Conservation (phyloP, 1,140 invertebrate species). For the Meloidogyne hapla region DNA sequence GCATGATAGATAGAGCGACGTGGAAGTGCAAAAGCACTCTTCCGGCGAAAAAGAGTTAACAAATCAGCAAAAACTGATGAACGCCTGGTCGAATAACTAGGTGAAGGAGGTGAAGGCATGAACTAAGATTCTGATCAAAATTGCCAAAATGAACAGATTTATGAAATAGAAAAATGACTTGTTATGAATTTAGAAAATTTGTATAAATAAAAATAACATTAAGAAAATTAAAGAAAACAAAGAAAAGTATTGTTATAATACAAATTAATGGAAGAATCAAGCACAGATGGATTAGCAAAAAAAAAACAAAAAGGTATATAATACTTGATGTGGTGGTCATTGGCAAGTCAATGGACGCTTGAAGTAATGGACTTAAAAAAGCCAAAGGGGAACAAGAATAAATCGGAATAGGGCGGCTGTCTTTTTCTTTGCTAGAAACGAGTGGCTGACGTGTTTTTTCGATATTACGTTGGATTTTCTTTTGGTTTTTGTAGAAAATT, state of each 20-base stretch:
- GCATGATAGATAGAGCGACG: slow-evolving; percentile 38
- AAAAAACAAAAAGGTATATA: background rate
- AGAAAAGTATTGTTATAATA: slow-evolving; percentile 4
- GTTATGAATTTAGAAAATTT: background rate
- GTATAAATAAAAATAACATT: background rate
- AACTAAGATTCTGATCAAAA: background rate
- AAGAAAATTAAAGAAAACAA: slow-evolving; percentile 10
- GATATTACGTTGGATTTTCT: background rate
- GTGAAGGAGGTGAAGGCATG: background rate
- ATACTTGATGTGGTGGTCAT: background rate
- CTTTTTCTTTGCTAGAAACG: background rate
- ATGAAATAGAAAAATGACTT: too few relatives aligned
- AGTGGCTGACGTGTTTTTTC: background rate
- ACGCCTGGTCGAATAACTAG: slow-evolving; percentile 34
- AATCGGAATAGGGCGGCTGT: background rate
- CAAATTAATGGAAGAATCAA: background rate
- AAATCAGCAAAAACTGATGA: slow-evolving; percentile 59
- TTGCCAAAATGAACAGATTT: background rate
- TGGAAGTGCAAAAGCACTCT: slow-evolving; percentile 35
- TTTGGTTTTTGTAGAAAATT: background rate
- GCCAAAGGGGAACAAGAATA: background rate
- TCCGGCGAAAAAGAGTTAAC: slow-evolving; percentile 62
- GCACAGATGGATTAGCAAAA: background rate
- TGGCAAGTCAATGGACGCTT: background rate
- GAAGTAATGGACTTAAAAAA: background rate